Percentiles rank a stretch among this genome's conserved stretches.
Evolutionary conservation across 1,140 invertebrate species (phyloP).

Genomic region (Bombus turneri): DNA sequence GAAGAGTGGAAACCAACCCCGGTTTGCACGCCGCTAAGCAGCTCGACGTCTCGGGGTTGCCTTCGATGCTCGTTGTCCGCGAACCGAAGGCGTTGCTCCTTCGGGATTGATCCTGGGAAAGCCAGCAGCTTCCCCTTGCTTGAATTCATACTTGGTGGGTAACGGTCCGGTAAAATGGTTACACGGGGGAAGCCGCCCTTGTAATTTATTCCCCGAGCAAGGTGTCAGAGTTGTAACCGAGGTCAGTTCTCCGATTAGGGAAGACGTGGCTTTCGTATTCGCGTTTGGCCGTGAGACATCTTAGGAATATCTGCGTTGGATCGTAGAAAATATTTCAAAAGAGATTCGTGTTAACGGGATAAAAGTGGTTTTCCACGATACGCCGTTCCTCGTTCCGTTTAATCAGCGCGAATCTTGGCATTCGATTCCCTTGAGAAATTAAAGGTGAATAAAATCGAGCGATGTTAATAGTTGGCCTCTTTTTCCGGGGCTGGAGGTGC

Average conservation of each 20-base stretch:
- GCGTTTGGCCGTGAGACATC: too few relatives aligned
- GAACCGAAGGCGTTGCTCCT: conserved; percentile 46
- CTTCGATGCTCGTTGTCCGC: conserved; percentile 58
- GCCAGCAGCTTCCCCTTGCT: conserved; percentile 12
- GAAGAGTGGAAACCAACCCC: background rate
- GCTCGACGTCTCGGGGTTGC: conserved; percentile 62
- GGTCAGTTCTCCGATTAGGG: too few relatives aligned
- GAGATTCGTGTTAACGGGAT: background rate
- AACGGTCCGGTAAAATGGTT: conserved; percentile 47
- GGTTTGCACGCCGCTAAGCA: conserved; percentile 62
- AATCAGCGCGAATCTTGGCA: conserved; percentile 9
- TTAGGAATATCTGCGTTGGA: background rate
- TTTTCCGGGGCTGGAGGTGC: background rate
- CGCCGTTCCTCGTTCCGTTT: background rate
- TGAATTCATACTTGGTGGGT: conserved; percentile 37
- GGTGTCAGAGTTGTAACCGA: background rate
- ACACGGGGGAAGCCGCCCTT: background rate
- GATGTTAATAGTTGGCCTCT: conserved; percentile 31
- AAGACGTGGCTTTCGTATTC: too few relatives aligned
- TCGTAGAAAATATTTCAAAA: background rate
- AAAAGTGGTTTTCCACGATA: background rate
- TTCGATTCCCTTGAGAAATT: conserved; percentile 40
- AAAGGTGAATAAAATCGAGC: conserved; percentile 36
- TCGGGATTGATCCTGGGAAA: conserved; percentile 26
- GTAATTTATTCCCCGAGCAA: conserved; percentile 26